These are phyloP conservation scores for Anorthoa munda DNA, from an alignment of 2,888 invertebrate species.

Conservation along the genomic window DNA sequence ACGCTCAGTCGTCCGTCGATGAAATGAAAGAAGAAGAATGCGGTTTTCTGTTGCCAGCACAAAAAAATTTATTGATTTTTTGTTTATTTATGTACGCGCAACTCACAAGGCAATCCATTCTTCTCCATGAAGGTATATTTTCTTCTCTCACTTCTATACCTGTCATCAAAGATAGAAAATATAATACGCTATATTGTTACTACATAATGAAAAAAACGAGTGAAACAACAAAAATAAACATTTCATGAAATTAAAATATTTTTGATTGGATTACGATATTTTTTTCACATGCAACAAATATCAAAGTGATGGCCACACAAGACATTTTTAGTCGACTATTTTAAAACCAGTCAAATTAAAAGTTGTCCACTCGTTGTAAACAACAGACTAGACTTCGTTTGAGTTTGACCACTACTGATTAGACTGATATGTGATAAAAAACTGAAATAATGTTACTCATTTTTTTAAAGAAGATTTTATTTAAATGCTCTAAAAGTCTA, in stretches of 20 bases:
- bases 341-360: no score
- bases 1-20: slow-evolving; percentile 83
- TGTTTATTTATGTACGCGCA: slow-evolving; percentile 21
- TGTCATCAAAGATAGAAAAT: no score
- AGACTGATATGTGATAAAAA: no score
- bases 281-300: slow-evolving; percentile 8
- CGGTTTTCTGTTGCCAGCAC: slow-evolving; percentile 58
- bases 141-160: not conserved
- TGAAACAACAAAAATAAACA: not conserved
- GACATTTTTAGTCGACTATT: not conserved
- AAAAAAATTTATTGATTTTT: slow-evolving; percentile 55
- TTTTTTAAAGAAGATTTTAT: no score
- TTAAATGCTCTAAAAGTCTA: no score
- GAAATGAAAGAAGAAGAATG: slow-evolving; percentile 81
- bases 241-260: not conserved
- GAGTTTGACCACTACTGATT: no score
- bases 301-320: not conserved
- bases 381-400: no score
- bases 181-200: not conserved
- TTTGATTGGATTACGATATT: not conserved
- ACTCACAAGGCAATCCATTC: slow-evolving; percentile 1
- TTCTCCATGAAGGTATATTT: no score
- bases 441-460: no score
- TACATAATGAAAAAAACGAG: not conserved
- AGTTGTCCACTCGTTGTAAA: no score